phyloP scores from a whole-genome alignment of 1,140 invertebrate genomes.

The Euglossa dilemma region DNA sequence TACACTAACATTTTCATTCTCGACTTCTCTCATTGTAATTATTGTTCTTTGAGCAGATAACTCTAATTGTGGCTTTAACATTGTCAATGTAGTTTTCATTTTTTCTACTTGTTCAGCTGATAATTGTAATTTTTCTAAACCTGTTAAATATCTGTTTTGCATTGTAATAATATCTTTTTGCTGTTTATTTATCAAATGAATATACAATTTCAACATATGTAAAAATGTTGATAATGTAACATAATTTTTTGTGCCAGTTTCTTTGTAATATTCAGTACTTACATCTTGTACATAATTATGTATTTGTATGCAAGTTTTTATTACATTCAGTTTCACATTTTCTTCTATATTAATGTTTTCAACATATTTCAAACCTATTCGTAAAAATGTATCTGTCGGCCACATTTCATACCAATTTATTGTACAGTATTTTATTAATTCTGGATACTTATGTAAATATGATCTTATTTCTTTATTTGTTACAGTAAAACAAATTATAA shows the following conservation, averaged over 20 bases:
- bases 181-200: slow-evolving; percentile 82
- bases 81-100: slow-evolving; percentile 86
- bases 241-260: slow-evolving; percentile 83
- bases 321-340: slow-evolving; percentile 79
- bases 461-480: slow-evolving; percentile 83
- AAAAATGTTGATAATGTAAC: slow-evolving; percentile 84
- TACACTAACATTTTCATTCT: slow-evolving; percentile 87
- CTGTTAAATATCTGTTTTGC: slow-evolving; percentile 84
- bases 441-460: slow-evolving; percentile 83
- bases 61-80: slow-evolving; percentile 87
- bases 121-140: slow-evolving; percentile 86
- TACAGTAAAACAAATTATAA: slow-evolving; percentile 87
- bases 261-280: slow-evolving; percentile 73
- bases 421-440: slow-evolving; percentile 88
- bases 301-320: slow-evolving; percentile 85
- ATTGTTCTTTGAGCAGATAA: slow-evolving; percentile 86
- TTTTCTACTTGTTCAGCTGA: slow-evolving; percentile 85
- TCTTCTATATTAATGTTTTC: slow-evolving; percentile 82
- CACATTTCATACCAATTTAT: slow-evolving; percentile 89
- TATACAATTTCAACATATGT: slow-evolving; percentile 84
- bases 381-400: slow-evolving; percentile 87
- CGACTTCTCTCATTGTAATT: slow-evolving; percentile 85
- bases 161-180: slow-evolving; percentile 83
- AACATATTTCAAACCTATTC: slow-evolving; percentile 87
- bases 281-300: slow-evolving; percentile 81